phyloP scores from a whole-genome alignment of 2,888 invertebrate species.

The Dryobotodes eremita region DNA sequence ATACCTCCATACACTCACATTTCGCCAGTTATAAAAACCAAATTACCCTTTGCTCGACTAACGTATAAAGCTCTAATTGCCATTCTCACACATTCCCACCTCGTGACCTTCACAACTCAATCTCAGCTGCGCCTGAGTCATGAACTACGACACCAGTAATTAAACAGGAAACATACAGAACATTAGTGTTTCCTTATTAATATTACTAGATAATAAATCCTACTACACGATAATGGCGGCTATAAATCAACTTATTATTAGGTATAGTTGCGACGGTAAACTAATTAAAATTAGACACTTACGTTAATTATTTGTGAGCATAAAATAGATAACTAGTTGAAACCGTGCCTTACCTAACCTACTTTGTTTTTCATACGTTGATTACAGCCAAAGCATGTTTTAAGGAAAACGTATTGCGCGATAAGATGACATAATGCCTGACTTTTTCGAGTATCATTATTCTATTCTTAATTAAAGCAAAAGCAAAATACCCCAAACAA shows the following conservation, averaged over 20 bases:
- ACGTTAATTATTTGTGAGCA: conserved; percentile 1
- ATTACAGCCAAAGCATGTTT: too few relatives aligned
- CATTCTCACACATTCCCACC: conserved; percentile 1
- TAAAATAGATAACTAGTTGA: not conserved
- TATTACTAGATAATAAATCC: conserved; percentile 52
- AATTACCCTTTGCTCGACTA: too few relatives aligned
- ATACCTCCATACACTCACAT: too few relatives aligned
- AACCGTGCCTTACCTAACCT: not conserved
- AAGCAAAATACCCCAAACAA: not conserved
- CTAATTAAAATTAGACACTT: conserved; percentile 32
- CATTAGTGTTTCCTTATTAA: conserved; percentile 57
- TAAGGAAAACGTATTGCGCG: not conserved
- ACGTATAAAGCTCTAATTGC: not conserved
- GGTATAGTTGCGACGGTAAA: conserved; percentile 12
- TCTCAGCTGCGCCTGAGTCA: conserved; percentile 31
- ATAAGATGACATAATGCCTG: not conserved
- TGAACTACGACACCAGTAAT: conserved; percentile 35
- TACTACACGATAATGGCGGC: conserved; percentile 7
- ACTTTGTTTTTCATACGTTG: not conserved
- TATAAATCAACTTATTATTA: conserved; percentile 42
- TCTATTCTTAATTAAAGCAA: not conserved
- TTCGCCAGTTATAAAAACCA: too few relatives aligned
- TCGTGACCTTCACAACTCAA: conserved; percentile 34
- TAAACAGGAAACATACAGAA: conserved; percentile 47
- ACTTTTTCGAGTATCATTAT: too few relatives aligned